Evolutionary conservation across 1,140 invertebrate species (phyloP).

Genomic region (Eurosta solidaginis): DNA sequence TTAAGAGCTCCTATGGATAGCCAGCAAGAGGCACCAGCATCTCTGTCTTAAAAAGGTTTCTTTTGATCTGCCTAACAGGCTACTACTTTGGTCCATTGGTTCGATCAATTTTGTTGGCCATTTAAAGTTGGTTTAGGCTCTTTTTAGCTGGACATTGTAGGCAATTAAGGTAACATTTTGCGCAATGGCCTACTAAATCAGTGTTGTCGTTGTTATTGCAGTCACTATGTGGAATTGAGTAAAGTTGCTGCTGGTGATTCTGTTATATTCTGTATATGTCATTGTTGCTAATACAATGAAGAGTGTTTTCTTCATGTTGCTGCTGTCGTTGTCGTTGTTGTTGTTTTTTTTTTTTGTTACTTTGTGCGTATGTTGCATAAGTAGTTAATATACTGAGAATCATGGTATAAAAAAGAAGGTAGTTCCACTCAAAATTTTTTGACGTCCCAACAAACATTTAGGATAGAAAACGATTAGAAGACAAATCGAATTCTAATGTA

Average conservation of each 20-base stretch:
- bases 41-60: neutral
- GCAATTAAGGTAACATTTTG: slow-evolving; percentile 49
- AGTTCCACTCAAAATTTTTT: no score
- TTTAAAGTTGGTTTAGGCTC: slow-evolving; percentile 31
- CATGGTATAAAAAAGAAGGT: no score
- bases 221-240: no score
- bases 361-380: neutral
- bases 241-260: neutral
- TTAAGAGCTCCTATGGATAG: slow-evolving; percentile 36
- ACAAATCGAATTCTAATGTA: no score
- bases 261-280: neutral
- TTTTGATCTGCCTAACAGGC: slow-evolving; percentile 7
- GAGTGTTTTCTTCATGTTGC: slow-evolving; percentile 57
- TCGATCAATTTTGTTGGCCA: neutral
- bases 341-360: neutral
- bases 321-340: slow-evolving; percentile 37
- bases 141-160: slow-evolving; percentile 52
- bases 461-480: no score
- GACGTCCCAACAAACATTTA: no score
- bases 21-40: slow-evolving; percentile 30
- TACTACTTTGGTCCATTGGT: slow-evolving; percentile 33
- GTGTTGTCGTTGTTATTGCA: neutral
- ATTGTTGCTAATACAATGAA: no score
- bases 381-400: neutral
- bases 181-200: slow-evolving; percentile 25